Base-by-base conservation (phyloP, 2,113 vertebrate genomes). In the Ameiurus melas region DNA sequence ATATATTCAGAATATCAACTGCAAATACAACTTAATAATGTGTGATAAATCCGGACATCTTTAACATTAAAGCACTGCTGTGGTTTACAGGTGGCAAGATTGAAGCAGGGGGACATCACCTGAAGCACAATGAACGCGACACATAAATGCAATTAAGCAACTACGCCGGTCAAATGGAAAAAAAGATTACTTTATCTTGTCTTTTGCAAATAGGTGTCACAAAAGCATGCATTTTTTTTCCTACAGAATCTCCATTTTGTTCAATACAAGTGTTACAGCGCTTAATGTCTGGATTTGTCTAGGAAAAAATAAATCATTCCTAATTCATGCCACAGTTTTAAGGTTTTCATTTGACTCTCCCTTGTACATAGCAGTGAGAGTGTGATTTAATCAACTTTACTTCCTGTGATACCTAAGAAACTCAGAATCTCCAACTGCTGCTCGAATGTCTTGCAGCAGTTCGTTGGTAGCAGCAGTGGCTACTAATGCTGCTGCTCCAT, bases 361-460 rank as follows among this genome's bases (percentile, higher is more conserved):
- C 47, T 51, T 51, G 36, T 5, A 78, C 47, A 47, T 25, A 43
- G 5, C 73, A 47, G 20, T 9, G 20, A 10, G 39, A 47, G 9
- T 78, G 75, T 53, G 78, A 27, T 80, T 55, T n/a, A 55, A 80
- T 73, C 14, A 57, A 3, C 68, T n/a, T 55, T 2, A 70, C 66
- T 10, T 39, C 8, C 17, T 22, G 9, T 10, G 19, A 43, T 75
- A 95, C 94, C 87, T 83, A 2, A 95, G 89, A 91, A 95, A 95
- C 0, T 85, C 19, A 25, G 16, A 68, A 84, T 94, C 91, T 13
- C 93, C 94, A 2, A 91, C 85, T 2, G 91, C 93, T 8, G 19
- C 43, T 22, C 91, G 58, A 2, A 95, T 85, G 70, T 95, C 73
- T 33, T 94, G 90, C n/a, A 95, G 92, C 0, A 95, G 89, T 68